A percentile compares a stretch with the other conserved stretches of the same genome.
phyloP scores from a whole-genome alignment of 2,888 invertebrate species.

The Scaptomyza polygonia region DNA sequence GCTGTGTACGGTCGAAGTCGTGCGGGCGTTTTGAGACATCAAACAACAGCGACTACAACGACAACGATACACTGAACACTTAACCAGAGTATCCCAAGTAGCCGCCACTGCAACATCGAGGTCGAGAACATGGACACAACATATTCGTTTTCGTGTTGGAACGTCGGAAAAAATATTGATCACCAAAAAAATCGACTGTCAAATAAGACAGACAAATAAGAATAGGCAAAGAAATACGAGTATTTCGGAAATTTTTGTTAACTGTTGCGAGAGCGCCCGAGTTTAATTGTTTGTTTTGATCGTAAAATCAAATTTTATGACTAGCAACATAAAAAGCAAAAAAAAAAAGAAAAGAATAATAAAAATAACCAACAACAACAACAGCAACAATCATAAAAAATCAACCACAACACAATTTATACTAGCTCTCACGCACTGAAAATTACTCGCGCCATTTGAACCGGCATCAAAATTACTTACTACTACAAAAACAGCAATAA shows the following conservation, averaged over 20 bases:
- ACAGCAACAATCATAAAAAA: constrained; percentile 51
- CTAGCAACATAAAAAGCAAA: constrained; percentile 72
- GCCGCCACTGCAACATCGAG: constrained; percentile 35
- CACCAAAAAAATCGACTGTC: not conserved
- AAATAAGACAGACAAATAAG: constrained; percentile 3
- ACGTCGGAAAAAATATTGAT: constrained; percentile 15
- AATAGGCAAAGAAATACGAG: constrained; percentile 9
- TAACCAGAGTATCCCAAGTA: constrained; percentile 31
- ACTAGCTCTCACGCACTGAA: constrained; percentile 55
- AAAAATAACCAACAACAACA: constrained; percentile 11
- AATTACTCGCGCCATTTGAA: constrained; percentile 61
- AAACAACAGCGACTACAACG: constrained; percentile 35
- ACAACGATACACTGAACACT: constrained; percentile 27
- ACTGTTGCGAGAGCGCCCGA: constrained; percentile 75
- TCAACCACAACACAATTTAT: constrained; percentile 42
- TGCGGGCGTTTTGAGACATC: constrained; percentile 59
- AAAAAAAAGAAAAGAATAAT: constrained; percentile 4
- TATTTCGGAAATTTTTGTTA: constrained; percentile 62
- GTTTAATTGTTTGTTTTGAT: constrained; percentile 84
- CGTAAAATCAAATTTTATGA: constrained; percentile 83
- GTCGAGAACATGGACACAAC: constrained; percentile 50
- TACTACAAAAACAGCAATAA: constrained; percentile 37
- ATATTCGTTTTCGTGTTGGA: constrained; percentile 34
- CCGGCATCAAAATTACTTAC: constrained; percentile 52
- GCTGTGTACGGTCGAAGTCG: constrained; percentile 83